Evolutionary conservation across 2,888 invertebrate species (phyloP), one percentile per base, ranked within the genome.

Genomic region (Orgyia antiqua): DNA sequence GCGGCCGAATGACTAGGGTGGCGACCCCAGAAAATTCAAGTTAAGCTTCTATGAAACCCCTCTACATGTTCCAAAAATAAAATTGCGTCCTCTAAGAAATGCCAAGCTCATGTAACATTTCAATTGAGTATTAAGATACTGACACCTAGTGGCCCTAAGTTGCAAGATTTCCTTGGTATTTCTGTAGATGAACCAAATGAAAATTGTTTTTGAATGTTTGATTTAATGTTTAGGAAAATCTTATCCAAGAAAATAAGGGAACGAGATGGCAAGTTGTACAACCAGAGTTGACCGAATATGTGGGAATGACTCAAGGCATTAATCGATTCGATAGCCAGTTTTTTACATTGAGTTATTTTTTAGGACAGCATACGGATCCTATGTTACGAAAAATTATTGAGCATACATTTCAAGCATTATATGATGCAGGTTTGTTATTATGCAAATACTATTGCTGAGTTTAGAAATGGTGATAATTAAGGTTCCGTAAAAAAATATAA

Each of bases 301-400:
- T 19, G 19, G 19, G 19, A 6, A 2, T 8, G 2, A n/a, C 19
- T 19, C 19, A 6, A 7, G n/a, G n/a, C 8, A 6, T 19, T 8
- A n/a, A 19, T 19, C 19, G 15, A 3, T 15, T 15, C 15, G 15
- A 15, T 6, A n/a, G n/a, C n/a, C n/a, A n/a, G n/a, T n/a, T n/a
- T 19, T 19, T 19, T 7, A 19, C 2, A 2, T 6, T 91, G 2
- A 89, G 90, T 56, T 88, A 87, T 34, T 44, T 45, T 1, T 47
- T 55, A 0, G 46, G 42, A 2, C 31, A 32, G 4, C 24, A 7
- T 10, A 64, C 62, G 51, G 69, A 70, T 10, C 13, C 55, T 0
- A 59, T 67, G 60, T 30, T 39, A 1, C 44, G 63, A 3, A 69
- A 67, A 31, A 10, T 68, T 0, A 36, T 66, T 5, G 69, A 69